Percentiles rank a stretch among this genome's conserved stretches.
Evolutionary conservation across 2,113 vertebrate species (phyloP).

Genomic region (Sorex araneus): DNA sequence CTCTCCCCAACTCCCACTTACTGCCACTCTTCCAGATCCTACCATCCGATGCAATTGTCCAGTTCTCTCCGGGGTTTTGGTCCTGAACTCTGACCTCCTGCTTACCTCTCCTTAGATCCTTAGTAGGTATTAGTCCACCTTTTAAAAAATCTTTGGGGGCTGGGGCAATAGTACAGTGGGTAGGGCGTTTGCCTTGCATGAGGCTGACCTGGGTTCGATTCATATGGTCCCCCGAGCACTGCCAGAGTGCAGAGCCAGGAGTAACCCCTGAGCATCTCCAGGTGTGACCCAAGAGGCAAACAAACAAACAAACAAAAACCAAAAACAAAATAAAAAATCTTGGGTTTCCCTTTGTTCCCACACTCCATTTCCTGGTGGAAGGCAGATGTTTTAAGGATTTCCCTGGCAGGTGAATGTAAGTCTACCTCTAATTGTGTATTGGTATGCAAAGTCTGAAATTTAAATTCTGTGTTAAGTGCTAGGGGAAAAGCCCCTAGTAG

Average conservation of each 20-base stretch:
- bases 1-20: too few species aligned
- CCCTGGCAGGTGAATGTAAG: constrained; percentile 65
- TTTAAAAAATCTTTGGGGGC: too few species aligned
- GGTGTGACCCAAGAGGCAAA: too few species aligned
- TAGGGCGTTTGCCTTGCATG: too few species aligned
- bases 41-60: neutral
- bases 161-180: too few species aligned
- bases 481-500: constrained; percentile 67
- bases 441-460: constrained; percentile 76
- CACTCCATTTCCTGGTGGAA: constrained; percentile 60
- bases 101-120: constrained; percentile 41
- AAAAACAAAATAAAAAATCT: too few species aligned
- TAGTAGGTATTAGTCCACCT: constrained; percentile 52
- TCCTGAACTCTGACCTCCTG: constrained; percentile 12
- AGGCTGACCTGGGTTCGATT: too few species aligned
- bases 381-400: constrained; percentile 70
- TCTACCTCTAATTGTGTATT: constrained; percentile 78
- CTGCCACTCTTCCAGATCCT: neutral
- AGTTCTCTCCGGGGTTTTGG: neutral
- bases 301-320: too few species aligned
- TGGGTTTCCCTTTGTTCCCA: constrained; percentile 60
- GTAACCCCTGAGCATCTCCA: too few species aligned
- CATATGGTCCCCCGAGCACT: too few species aligned
- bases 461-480: constrained; percentile 81
- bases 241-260: too few species aligned